Conservation (phyloP, 2,888 invertebrate species). For the Monopis laevigella region DNA sequence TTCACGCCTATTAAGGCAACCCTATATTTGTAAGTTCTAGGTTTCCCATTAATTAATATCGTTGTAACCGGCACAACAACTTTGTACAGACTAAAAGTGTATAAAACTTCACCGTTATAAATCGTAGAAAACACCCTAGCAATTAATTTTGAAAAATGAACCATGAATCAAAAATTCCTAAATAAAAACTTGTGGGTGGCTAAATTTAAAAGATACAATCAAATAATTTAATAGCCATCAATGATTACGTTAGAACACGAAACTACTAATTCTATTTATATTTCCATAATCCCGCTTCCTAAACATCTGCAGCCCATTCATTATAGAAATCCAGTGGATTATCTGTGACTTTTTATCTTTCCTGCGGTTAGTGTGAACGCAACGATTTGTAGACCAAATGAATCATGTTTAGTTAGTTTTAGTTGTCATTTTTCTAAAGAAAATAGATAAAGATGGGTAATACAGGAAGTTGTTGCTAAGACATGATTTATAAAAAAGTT, state of each 20-base stretch:
- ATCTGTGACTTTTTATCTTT: conserved; percentile 27
- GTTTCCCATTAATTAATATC: no score
- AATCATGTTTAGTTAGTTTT: conserved; percentile 1
- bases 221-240: conserved; percentile 43
- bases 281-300: conserved; percentile 27
- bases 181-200: background rate
- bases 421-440: no score
- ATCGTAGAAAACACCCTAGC: no score
- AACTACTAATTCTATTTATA: conserved; percentile 60
- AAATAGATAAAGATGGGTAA: no score
- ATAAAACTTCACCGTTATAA: no score
- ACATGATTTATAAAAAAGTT: no score
- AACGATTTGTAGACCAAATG: conserved; percentile 1
- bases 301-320: conserved; percentile 52
- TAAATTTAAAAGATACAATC: conserved; percentile 1
- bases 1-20: no score
- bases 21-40: no score
- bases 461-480: no score
- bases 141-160: background rate
- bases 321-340: conserved; percentile 42
- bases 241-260: conserved; percentile 41
- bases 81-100: no score
- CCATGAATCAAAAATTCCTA: no score
- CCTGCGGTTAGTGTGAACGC: conserved; percentile 11
- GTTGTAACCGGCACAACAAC: no score